Base-by-base conservation (phyloP, 2,797 vertebrate genomes). In the Peromyscus nudipes region DNA sequence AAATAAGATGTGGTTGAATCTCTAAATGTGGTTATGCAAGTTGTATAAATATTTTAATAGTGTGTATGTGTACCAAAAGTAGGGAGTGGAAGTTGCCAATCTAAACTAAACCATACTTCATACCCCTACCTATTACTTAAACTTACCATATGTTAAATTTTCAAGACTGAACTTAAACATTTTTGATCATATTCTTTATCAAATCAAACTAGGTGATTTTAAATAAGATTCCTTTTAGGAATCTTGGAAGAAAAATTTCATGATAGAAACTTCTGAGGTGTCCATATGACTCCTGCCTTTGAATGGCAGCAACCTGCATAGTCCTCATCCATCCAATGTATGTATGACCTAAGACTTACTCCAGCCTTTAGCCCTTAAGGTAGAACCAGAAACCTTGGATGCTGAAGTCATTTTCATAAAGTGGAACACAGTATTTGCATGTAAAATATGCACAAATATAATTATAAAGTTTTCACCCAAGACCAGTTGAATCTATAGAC, bases 1-100 rank as follows among this genome's bases (percentile, higher is more conserved):
- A 96, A 96, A 95, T 87, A 96, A 95, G 96, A 89, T 64, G 85
- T 91, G 93, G 85, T 80, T 94, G 82, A 90, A 84, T 81, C 94
- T 96, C 79, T 95, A 84, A 65, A 81, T 96, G 25, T 27, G 90
- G 84, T 84, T 93, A 92, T 87, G 1, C 71, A 95, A 84, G 69
- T 46, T 76, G 27, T 75, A 95, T 95, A 94, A 94, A 94, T 97
- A 92, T 95, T 97, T 96, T 71, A 97, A 62, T 29, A 91, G 21
- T 67, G 16, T 76, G 1, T 52, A 25, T 34, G 29, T 1, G 0
- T 40, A 27, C 29, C 25, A 1, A 55, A 81, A 81, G 29, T 19
- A 27, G 27, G 34, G 46, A 57, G 27, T 60, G 2, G 19, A 95
- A 91, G 94, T 60, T 60, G 73, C 4, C 31, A 73, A 23, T 76